Evolutionary conservation across 2,113 vertebrate genomes (phyloP), one percentile per base, ranked within the genome.

Genomic region (Aspiorhynchus laticeps): DNA sequence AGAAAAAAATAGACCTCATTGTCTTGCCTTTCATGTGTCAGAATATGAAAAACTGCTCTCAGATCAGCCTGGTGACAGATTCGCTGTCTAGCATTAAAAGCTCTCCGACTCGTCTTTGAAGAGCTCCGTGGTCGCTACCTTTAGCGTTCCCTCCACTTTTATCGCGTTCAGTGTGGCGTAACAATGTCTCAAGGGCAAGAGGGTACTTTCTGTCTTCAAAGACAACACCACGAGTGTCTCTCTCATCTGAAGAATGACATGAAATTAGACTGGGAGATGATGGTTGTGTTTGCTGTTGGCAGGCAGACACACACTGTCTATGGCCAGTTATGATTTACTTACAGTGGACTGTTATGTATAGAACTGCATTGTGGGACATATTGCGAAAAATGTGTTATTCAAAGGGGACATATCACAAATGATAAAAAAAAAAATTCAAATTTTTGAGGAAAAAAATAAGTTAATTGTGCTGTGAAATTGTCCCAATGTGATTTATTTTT

Each of bases 101-200:
- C 46, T 15, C 21, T 46, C 15, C 2, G 24, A 59, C 21, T 51
- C 17, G 1, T 56, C 87, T 88, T 76, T 85, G 51, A 87, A 84
- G 74, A 41, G 33, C 33, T 71, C 65, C 5, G 31, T 51, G 61
- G 75, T 65, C n/a, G 43, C 51, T 33, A 78, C 79, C 59, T 81
- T 75, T 77, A 33, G 56, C 17, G 2, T 41, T 76, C 74, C 10
- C 38, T 24, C 21, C 48, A 31, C 31, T 76, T 73, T 86, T 74
- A 75, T 86, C 51, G 46, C 12, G 77, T 41, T 73, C 41, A 14
- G 26, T 87, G 65, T 38, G 77, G 61, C 85, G 77, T 84, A 88
- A 88, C 74, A 86, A 61, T 81, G 51, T 88, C 87, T 80, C 85
- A 73, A 85, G 87, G 87, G 85, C 63, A 65, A 85, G 41, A 28